A percentile compares a stretch with the other conserved stretches of the same genome.
Evolutionary conservation across 2,797 vertebrate genomes (phyloP).

Genomic region (Phoeniculus purpureus): DNA sequence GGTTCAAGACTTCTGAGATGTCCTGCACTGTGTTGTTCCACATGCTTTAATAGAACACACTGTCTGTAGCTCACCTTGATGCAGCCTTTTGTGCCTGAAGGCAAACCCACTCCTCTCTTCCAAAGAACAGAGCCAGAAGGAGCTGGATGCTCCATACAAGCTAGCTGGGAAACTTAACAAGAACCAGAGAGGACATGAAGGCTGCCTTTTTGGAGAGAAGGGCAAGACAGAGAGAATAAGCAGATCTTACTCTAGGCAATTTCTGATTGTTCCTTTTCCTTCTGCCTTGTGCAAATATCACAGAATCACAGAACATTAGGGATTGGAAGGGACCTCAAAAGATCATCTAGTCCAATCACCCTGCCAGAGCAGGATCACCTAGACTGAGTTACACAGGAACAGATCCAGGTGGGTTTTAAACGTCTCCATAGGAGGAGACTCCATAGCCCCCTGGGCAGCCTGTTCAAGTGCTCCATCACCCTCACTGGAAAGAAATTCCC

Average conservation of each 20-base stretch:
- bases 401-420: too few relatives aligned
- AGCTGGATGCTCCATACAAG: not conserved
- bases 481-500: too few relatives aligned
- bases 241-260: not conserved
- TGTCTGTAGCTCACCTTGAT: not conserved
- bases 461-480: too few relatives aligned
- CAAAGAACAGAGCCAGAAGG: not conserved
- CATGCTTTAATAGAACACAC: not conserved
- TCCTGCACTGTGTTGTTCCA: not conserved
- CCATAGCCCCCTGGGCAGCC: too few relatives aligned
- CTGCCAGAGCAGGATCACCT: too few relatives aligned
- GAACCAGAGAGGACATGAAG: slow-evolving; percentile 21
- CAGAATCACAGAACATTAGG: not conserved
- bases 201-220: not conserved
- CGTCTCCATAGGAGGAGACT: too few relatives aligned
- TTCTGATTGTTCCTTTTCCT: slow-evolving; percentile 24
- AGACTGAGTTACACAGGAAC: too few relatives aligned
- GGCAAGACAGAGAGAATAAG: not conserved
- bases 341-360: too few relatives aligned
- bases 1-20: not conserved
- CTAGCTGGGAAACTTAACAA: not conserved
- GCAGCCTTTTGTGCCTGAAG: not conserved
- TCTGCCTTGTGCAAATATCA: slow-evolving; percentile 3
- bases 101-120: not conserved
- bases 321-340: too few relatives aligned